Evolutionary conservation across 92 coral and sea anemone species (phyloP).

Genomic region (Muricea muricata): DNA sequence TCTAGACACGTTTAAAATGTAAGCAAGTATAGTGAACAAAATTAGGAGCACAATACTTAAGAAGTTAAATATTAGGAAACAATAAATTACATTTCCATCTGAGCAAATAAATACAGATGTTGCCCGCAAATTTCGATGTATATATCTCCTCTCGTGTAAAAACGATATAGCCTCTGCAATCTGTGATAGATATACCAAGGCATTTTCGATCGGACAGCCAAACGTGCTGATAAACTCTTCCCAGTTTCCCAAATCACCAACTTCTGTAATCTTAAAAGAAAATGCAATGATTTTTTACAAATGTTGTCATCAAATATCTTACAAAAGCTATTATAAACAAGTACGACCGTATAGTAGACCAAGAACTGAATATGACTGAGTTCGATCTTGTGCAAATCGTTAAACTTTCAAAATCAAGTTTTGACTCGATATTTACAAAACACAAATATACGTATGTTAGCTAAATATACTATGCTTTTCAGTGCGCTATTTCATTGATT

Average conservation of each 20-base stretch:
- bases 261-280: not conserved
- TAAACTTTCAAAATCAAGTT: no score
- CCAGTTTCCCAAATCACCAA: slow-evolving; percentile 9
- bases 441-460: no score
- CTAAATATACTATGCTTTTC: no score
- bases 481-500: no score
- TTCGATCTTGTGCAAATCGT: no score
- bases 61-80: not conserved
- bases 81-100: slow-evolving; percentile 38
- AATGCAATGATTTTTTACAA: no score
- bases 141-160: slow-evolving; percentile 39
- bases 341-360: no score
- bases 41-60: not conserved
- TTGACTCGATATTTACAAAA: no score
- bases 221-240: not conserved
- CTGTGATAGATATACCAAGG: slow-evolving; percentile 41
- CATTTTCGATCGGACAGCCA: slow-evolving; percentile 10
- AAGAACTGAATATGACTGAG: no score
- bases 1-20: not conserved
- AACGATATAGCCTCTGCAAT: slow-evolving; percentile 41
- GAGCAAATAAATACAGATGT: slow-evolving; percentile 27
- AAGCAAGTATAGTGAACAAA: no score
- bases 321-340: no score
- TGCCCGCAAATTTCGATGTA: slow-evolving; percentile 44
- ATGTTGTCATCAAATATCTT: no score